Percentiles rank a stretch among this genome's conserved stretches.
Evolutionary conservation across 2,113 vertebrate genomes (phyloP).

Genomic region (Vidua chalybeata): DNA sequence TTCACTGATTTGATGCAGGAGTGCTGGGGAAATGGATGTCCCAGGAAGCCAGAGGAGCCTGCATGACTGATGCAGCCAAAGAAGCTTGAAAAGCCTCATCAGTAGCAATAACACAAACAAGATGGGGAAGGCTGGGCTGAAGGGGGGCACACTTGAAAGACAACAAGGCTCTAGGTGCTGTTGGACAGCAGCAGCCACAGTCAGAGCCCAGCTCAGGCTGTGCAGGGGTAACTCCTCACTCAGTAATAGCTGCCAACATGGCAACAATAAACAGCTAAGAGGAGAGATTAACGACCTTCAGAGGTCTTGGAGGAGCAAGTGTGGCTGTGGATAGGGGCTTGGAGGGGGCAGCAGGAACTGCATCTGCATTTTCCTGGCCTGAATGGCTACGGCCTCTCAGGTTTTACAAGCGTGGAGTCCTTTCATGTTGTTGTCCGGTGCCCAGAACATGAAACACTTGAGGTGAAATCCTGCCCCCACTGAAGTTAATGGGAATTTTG

Average conservation of each 20-base stretch:
- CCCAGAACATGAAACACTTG: slow-evolving; percentile 59
- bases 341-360: slow-evolving; percentile 12
- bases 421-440: slow-evolving; percentile 62
- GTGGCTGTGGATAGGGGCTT: background rate
- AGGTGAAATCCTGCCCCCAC: slow-evolving; percentile 52
- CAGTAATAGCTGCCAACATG: slow-evolving; percentile 39
- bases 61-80: background rate
- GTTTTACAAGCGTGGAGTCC: slow-evolving; percentile 60
- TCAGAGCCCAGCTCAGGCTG: background rate
- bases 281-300: slow-evolving; percentile 3
- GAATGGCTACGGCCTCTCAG: background rate
- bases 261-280: slow-evolving; percentile 27
- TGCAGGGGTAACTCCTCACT: accelerated
- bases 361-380: slow-evolving; percentile 5
- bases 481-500: slow-evolving; percentile 47
- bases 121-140: background rate
- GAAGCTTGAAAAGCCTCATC: background rate
- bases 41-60: background rate
- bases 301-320: background rate
- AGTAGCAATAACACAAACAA: background rate
- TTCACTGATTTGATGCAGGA: background rate
- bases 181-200: background rate
- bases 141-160: background rate
- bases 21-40: background rate
- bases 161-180: background rate